Evolutionary conservation across 1,140 invertebrate genomes (phyloP), one percentile per base, ranked within the genome.

Genomic region (Hycleus phaleratus): DNA sequence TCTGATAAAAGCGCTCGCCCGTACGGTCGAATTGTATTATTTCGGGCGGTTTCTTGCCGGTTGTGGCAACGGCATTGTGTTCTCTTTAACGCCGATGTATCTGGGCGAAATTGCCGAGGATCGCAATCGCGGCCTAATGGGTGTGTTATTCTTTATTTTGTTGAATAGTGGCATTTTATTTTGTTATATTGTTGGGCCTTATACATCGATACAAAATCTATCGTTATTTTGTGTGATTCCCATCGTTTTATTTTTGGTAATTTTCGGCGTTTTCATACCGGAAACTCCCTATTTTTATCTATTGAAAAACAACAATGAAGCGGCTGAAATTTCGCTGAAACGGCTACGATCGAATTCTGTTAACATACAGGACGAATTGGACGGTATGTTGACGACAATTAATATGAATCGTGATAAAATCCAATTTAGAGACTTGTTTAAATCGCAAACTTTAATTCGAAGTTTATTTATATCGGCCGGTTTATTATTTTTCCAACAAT

Each of bases 241-340:
- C 10, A 78, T 80, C 0, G 53, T 52, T 7, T 0, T 77, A 2
- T 80, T 84, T 68, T 56, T 83, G 11, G 39, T 77, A 0, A 66
- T 74, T 2, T 81, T 85, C 67, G 56, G 79, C 6, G n/a, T 62
- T 5, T 60, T 63, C 24, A 52, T 64, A 5, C 90, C 91, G 0
- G 92, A 95, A 69, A 86, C 86, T n/a, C 91, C 92, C 0, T 84
- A 83, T 43, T 63, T 58, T 46, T 55, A 56, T 9, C 18, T 63
- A 2, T 46, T 24, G 26, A 54, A 48, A 25, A 26, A 54, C 3
- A 43, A 56, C 9, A 39, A 49, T 4, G 12, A 59, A 38, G 38
- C 56, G 39, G 64, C 64, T 8, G 38, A 59, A 55, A 44, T 38
- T 4, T 42, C 48, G 3, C 39, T 62, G 18, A 47, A 42, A 26